phyloP scores from a whole-genome alignment of 2,113 vertebrate species.

The Amia ocellicauda region DNA sequence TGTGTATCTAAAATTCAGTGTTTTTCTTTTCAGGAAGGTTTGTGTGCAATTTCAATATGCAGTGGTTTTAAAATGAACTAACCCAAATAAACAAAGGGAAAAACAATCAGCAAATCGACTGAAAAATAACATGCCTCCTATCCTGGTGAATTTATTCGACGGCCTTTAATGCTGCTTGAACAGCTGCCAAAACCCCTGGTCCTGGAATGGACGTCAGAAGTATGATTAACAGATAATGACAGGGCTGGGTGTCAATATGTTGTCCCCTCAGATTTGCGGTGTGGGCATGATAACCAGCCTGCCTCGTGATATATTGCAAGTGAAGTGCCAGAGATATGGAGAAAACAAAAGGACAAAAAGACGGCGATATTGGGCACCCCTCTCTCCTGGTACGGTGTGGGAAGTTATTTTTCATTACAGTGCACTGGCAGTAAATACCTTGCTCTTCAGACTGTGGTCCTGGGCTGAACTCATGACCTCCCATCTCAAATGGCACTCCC shows the following conservation, averaged over 20 bases:
- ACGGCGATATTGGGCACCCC: background rate
- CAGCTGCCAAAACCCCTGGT: conserved; percentile 11
- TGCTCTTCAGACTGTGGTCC: conserved; percentile 50
- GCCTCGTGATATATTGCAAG: conserved; percentile 55
- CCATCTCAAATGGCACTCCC: conserved; percentile 55
- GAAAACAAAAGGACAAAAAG: conserved; percentile 12
- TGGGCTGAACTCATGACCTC: conserved; percentile 61
- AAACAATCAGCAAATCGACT: no score
- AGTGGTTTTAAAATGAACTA: no score
- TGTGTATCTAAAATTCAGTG: no score
- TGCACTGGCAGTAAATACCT: conserved; percentile 62
- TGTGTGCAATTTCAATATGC: no score
- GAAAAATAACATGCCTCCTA: background rate
- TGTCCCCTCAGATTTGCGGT: conserved; percentile 62
- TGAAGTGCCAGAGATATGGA: conserved; percentile 32
- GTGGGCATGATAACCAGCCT: conserved; percentile 47
- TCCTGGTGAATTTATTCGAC: conserved; percentile 13
- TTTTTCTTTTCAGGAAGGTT: no score
- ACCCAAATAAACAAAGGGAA: no score
- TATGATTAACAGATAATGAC: conserved; percentile 67
- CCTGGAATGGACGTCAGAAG: conserved; percentile 55
- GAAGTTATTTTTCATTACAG: conserved; percentile 63
- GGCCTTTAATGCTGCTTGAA: conserved; percentile 6
- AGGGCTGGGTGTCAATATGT: conserved; percentile 60
- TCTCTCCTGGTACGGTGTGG: conserved; percentile 11